Conservation (phyloP, 1,140 invertebrate genomes). For the Halictus rubicundus region DNA sequence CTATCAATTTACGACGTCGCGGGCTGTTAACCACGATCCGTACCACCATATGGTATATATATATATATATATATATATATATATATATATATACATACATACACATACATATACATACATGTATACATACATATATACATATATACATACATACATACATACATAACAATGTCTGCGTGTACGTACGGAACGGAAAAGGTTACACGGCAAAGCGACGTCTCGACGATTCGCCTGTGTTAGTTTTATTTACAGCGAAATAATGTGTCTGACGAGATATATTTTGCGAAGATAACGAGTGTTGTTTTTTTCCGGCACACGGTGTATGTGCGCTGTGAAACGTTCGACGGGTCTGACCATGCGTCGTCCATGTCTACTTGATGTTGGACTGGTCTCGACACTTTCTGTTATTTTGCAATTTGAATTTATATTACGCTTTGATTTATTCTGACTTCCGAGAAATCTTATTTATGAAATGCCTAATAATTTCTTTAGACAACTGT, state of each 20-base stretch:
- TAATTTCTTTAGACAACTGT: neutral
- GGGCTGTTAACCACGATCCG: constrained; percentile 71
- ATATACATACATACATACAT: neutral
- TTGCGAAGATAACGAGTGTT: constrained; percentile 3
- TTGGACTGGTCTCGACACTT: no score
- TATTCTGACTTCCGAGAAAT: neutral
- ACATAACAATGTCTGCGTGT: neutral
- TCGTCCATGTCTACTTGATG: constrained; percentile 23
- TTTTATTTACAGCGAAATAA: constrained; percentile 25
- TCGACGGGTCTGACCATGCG: constrained; percentile 11
- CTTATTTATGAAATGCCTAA: constrained; percentile 1
- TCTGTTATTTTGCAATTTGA: neutral
- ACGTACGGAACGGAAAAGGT: constrained; percentile 22
- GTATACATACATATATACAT: neutral
- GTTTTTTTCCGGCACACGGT: neutral
- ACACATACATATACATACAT: constrained; percentile 24
- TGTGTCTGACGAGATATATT: neutral
- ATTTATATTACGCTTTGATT: neutral
- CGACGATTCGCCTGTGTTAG: neutral
- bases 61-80: constrained; percentile 3
- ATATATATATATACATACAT: neutral
- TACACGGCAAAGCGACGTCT: constrained; percentile 1
- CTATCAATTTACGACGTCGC: constrained; percentile 77
- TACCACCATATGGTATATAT: constrained; percentile 18
- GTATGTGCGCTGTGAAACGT: neutral